Percentiles rank a stretch among this genome's conserved stretches.
These are phyloP conservation scores for Carollia perspicillata DNA, from an alignment of 2,113 vertebrate species.

Conservation along the genomic window DNA sequence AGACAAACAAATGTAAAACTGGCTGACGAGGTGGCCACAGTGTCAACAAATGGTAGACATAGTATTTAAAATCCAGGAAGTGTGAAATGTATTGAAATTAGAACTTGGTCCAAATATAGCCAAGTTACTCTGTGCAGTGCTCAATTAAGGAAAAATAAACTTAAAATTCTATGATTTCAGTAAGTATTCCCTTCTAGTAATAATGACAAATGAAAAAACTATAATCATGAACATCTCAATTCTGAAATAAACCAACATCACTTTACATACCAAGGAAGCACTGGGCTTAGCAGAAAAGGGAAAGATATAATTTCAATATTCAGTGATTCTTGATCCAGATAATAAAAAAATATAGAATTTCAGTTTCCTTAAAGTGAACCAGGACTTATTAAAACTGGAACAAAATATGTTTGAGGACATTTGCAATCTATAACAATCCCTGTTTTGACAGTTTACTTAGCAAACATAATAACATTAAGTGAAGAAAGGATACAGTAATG, in stretches of 20 bases:
- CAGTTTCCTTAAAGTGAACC: background rate
- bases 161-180: background rate
- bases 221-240: background rate
- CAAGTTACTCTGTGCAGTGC: background rate
- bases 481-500: background rate
- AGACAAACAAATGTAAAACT: slow-evolving; percentile 47
- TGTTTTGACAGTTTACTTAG: background rate
- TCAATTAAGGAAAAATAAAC: slow-evolving; percentile 38
- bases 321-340: background rate
- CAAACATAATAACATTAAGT: background rate
- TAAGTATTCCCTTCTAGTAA: background rate
- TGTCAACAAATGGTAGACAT: slow-evolving; percentile 48
- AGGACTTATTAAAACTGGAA: background rate
- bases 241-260: background rate
- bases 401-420: background rate
- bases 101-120: slow-evolving; percentile 33
- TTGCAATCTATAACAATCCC: background rate
- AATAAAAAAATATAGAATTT: background rate
- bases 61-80: slow-evolving; percentile 54
- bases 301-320: slow-evolving; percentile 17
- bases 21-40: slow-evolving; percentile 56
- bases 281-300: background rate
- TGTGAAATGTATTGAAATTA: background rate
- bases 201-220: background rate
- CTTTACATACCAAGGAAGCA: background rate